Base-by-base conservation (phyloP, 2,797 vertebrate species). In the Lacerta agilis region DNA sequence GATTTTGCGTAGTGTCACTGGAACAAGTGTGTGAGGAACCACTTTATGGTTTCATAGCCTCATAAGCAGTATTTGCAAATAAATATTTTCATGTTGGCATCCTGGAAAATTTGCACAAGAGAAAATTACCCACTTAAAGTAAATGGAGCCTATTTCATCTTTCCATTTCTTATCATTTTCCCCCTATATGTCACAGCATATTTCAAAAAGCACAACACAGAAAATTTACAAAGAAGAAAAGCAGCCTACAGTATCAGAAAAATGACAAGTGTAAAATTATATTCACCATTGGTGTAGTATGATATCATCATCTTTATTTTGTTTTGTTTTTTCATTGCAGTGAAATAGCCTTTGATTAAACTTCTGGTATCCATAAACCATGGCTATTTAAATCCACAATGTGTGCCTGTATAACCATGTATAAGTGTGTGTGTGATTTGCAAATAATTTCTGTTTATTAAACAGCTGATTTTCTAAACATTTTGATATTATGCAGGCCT, bases 161-260 rank as follows among this genome's bases (percentile, higher is more conserved):
- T 0, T 0, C 72, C 73, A 2, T 81, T 91, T 8, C 81, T 0
- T 49, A 69, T 55, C 27, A 58, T 78, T 82, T 83, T 80, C 66
- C 27, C 36, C 49, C 13, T 88, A 45, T 73, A 17, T 67, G 6
- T 38, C 76, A 2, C 77, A 18, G 3, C 1, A 20, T 76, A 79
- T 83, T 88, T 86, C 1, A 41, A 23, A 76, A 94, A 89, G 64
- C 4, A 3, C 1, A 8, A 0, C 0, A 0, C 18, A 83, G 77
- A 20, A 41, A 79, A 43, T 58, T 79, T 20, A 61, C 76, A 86
- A 86, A 82, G 61, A 86, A 67, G 76, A 79, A 84, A 61, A 69
- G 55, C 58, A 81, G 58, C 67, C 5, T 43, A 27, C 1, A 25
- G 5, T 8, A 36, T 66, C 67, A 79, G 61, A 82, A 3, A 55